Evolutionary conservation across 1,140 invertebrate genomes (phyloP).

Genomic region (Drosophila ogumai): DNA sequence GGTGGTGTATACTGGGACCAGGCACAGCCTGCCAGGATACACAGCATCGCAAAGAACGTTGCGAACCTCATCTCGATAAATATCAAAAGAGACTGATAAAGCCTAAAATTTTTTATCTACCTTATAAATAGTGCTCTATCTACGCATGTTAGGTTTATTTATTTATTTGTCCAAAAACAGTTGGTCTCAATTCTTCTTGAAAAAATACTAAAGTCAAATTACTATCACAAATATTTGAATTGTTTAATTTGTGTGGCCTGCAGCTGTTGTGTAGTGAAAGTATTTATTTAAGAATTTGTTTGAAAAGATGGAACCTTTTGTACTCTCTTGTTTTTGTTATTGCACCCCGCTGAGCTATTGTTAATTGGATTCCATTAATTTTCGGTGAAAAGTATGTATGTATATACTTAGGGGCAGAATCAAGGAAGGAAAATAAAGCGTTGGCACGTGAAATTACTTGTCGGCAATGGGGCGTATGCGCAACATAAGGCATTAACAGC

Average conservation of each 20-base stretch:
- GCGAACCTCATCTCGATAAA: slow-evolving; percentile 11
- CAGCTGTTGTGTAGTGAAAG: neutral
- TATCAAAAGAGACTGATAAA: neutral
- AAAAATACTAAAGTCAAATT: neutral
- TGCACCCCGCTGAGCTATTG: slow-evolving; percentile 35
- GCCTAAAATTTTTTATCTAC: neutral
- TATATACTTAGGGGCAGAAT: neutral
- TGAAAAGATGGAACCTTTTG: slow-evolving; percentile 8
- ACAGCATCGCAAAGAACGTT: neutral
- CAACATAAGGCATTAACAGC: slow-evolving; percentile 50
- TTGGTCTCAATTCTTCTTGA: neutral
- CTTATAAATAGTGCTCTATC: too few species aligned
- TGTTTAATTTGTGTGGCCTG: slow-evolving; percentile 10
- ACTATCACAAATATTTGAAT: slow-evolving; percentile 16
- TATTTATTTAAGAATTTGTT: neutral
- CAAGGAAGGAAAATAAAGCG: slow-evolving; percentile 20
- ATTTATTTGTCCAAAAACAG: slow-evolving; percentile 2
- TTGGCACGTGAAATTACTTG: slow-evolving; percentile 60
- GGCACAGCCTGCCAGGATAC: neutral
- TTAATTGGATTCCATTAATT: slow-evolving; percentile 42
- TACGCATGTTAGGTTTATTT: neutral
- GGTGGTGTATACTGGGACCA: neutral
- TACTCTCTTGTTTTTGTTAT: slow-evolving; percentile 5
- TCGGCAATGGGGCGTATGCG: slow-evolving; percentile 55
- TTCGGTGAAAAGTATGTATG: slow-evolving; percentile 15